Evolutionary conservation across 2,113 vertebrate species (phyloP).

Genomic region (Falcunculus frontatus): DNA sequence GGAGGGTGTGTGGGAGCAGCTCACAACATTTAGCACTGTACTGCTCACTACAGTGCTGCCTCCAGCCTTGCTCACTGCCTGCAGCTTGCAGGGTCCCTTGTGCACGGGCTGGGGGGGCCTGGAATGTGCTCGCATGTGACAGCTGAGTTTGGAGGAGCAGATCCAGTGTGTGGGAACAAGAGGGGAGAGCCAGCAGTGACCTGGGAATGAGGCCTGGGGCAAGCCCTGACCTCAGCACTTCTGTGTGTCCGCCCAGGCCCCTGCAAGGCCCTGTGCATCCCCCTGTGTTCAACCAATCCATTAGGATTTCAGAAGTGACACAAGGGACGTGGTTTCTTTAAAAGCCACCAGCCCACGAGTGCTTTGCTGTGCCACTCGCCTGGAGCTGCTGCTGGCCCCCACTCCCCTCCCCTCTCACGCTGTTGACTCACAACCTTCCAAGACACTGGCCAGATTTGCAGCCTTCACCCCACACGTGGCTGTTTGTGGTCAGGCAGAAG

Average conservation of each 20-base stretch:
- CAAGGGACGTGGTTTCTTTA: background rate
- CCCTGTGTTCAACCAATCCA: background rate
- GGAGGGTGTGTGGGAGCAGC: background rate
- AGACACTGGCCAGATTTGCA: background rate
- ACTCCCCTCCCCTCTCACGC: background rate
- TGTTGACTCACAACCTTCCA: background rate
- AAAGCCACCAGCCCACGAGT: background rate
- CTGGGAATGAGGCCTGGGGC: background rate
- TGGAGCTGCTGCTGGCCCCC: background rate
- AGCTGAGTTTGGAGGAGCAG: background rate
- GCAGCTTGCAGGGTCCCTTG: background rate
- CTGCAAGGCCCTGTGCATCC: background rate
- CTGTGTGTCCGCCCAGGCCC: background rate
- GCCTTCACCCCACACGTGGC: background rate
- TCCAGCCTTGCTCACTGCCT: background rate
- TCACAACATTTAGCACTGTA: background rate
- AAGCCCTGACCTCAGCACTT: background rate
- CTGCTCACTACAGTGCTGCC: background rate
- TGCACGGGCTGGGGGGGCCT: background rate
- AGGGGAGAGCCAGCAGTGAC: background rate
- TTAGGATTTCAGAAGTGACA: background rate
- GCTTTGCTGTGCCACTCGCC: background rate
- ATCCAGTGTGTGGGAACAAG: rapidly evolving
- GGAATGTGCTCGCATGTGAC: rapidly evolving
- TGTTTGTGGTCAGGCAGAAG: background rate